Base-by-base conservation (phyloP, 2,888 invertebrate genomes). In the Mythimna pallens region DNA sequence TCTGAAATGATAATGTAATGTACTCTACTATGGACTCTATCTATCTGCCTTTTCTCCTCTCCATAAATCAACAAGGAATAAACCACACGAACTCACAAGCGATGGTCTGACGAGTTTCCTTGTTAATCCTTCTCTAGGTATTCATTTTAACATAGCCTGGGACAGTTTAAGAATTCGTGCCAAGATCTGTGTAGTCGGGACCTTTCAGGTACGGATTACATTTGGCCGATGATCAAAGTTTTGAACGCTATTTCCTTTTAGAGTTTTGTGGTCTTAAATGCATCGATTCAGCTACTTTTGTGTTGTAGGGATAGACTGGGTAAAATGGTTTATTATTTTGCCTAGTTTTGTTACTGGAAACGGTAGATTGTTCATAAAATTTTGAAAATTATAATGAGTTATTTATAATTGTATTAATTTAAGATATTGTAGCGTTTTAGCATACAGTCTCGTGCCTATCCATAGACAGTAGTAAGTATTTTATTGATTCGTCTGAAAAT, bases 121-220 rank as follows among this genome's bases (percentile, higher is more conserved):
- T 10, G 22, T 65, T 83, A 78, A 30, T n/a, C 40, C 43, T 36
- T 52, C 52, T 72, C 71, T 80, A 78, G 84, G 80, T 83, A 87
- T 86, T 86, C 83, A 86, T 88, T 89, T 88, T 88, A 88, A 88
- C 89, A 86, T 89, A 86, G 84, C 81, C 68, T 65, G 86, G 87
- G 87, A 89, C 88, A 89, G 90, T 92, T 92, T 92, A 93, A 92
- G 93, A 91, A 90, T 88, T 88, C 89, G 92, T 94, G 94, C 94
- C 94, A 94, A 94, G 89, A 93, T 89, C 88, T 89, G 88, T 89
- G 91, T 92, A 92, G 90, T 88, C 89, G 87, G 85, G 85, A 91
- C 91, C 90, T 91, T 90, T 89, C 90, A 90, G 91, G 91, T 90
- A 87, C 70, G 90, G 89, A 92, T 93, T 92, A 92, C 92, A 92